Base-by-base conservation (phyloP, 2,797 vertebrate species). In the Gymnodraco acuticeps region DNA sequence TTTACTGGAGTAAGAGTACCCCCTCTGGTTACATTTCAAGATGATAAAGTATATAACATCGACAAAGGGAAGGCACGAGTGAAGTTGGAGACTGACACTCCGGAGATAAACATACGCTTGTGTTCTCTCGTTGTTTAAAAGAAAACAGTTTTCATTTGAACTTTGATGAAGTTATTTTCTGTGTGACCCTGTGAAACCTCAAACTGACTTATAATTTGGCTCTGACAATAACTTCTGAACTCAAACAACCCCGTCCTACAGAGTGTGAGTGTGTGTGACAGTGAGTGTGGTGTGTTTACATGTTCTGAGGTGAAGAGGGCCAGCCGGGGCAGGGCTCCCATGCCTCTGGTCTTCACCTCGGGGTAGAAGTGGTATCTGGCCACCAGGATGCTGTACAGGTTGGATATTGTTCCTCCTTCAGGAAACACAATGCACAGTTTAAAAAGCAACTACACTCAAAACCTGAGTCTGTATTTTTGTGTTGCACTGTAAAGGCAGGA, bases 301-400 rank as follows among this genome's bases (percentile, higher is more conserved):
- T 94, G 93, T 80, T 94, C 87, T 12, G 95, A 96, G 48, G 95
- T 93, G 85, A 96, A 95, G 41, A 96, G 56, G 2, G 73, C 90
- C 71, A 96, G 85, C 10, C 17, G 65, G 12, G 93, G 94, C 51
- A 95, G 77, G 3, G 53, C 76, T 5, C 70, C 47, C 93, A 95
- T 95, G 66, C 91, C 94, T 78, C 85, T 90, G 27, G 82, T 92
- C 93, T 96, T 96, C 77, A 94, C 92, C 59, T 95, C 83, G 0
- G 94, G 95, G 77, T 93, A 95, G 76, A 75, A 85, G 73, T 95
- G 87, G 82, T 91, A 95, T 23, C 89, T 89, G 23, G 93, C 93
- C 81, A 93, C 63, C 60, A 95, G 80, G 50, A 95, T 58, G 72
- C 92, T 93, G 76, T 93, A 96, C 42, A 96, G 84, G 70, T 95